Conservation (phyloP, 2,888 invertebrate species). For the Lottia scabra region DNA sequence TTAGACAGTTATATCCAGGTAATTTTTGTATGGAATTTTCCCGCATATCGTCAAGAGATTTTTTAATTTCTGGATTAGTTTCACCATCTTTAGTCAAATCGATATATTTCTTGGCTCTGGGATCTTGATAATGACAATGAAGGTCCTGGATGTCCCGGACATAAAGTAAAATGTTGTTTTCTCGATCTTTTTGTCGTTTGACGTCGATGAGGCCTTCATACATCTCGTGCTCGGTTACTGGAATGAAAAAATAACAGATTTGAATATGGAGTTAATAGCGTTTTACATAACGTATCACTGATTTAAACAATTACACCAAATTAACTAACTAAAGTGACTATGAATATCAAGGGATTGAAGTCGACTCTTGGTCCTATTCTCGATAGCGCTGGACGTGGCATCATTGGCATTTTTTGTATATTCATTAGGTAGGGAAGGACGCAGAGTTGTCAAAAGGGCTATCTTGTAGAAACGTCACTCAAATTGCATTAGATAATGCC, state of each 20-base stretch:
- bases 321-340: too few relatives aligned
- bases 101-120: slow-evolving; percentile 41
- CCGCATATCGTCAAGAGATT: slow-evolving; percentile 38
- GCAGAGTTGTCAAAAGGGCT: too few relatives aligned
- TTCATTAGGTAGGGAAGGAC: too few relatives aligned
- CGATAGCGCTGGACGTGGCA: too few relatives aligned
- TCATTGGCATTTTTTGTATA: too few relatives aligned
- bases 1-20: slow-evolving; percentile 33
- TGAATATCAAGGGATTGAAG: too few relatives aligned
- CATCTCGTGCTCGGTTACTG: slow-evolving; percentile 46
- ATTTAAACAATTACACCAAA: too few relatives aligned
- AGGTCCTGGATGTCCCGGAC: slow-evolving; percentile 48
- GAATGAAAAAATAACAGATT: slow-evolving; percentile 7
- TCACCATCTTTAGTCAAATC: slow-evolving; percentile 37
- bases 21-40: slow-evolving; percentile 35
- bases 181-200: slow-evolving; percentile 18
- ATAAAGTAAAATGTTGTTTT: slow-evolving; percentile 42
- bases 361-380: too few relatives aligned
- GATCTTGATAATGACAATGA: slow-evolving; percentile 37
- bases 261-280: too few relatives aligned
- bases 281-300: too few relatives aligned
- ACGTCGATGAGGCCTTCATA: slow-evolving; percentile 38
- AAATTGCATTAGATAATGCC: too few relatives aligned
- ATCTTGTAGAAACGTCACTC: too few relatives aligned
- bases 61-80: slow-evolving; percentile 40